phyloP scores from a whole-genome alignment of 2,797 vertebrate genomes.

The Jordanella pulchra region DNA sequence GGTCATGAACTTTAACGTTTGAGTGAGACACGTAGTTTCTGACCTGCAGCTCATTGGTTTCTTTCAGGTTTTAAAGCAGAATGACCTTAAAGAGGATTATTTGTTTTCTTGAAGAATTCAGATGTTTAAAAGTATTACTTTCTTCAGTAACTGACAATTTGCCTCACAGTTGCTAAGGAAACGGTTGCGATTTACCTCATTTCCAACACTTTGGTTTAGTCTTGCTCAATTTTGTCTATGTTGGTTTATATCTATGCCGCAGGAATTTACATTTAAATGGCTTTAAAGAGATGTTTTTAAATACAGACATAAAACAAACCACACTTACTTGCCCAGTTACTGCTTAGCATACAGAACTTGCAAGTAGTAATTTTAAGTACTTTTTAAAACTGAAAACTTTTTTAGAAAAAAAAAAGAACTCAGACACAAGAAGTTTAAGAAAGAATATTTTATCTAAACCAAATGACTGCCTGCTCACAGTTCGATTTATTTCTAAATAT shows the following conservation, averaged over 20 bases:
- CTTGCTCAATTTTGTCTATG: neutral
- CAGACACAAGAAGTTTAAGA: constrained; percentile 3
- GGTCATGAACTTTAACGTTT: neutral
- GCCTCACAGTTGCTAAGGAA: neutral
- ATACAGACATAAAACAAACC: neutral
- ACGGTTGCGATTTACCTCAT: neutral
- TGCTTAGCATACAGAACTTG: neutral
- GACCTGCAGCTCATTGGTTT: neutral
- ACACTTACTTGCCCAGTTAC: constrained; percentile 1
- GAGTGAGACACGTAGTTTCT: neutral
- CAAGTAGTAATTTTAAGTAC: neutral
- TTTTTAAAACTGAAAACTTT: too few species aligned
- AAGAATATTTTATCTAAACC: constrained; percentile 43
- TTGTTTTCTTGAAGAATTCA: neutral
- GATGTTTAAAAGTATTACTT: neutral
- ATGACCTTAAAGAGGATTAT: neutral
- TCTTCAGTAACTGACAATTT: neutral
- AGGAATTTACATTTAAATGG: neutral
- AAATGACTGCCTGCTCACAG: constrained; percentile 27
- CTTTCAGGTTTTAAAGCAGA: neutral
- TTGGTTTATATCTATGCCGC: neutral
- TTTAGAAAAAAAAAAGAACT: too few species aligned
- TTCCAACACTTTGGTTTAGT: neutral
- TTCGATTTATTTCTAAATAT: constrained; percentile 13
- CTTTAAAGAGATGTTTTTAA: constrained; percentile 22